phyloP scores from a whole-genome alignment of 2,888 invertebrate genomes.

The Hemaris fuciformis region DNA sequence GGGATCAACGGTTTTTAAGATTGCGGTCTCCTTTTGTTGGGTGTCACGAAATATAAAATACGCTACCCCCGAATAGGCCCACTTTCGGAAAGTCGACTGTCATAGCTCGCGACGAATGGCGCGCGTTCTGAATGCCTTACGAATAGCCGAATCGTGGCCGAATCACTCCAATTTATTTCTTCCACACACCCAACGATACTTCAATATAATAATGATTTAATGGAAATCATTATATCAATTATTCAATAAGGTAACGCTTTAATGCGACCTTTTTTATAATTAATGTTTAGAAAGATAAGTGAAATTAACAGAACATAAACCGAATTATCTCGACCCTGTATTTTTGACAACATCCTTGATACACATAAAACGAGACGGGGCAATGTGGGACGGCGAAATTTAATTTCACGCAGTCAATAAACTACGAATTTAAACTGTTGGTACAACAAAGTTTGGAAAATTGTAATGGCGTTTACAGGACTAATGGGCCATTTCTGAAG shows the following conservation, averaged over 20 bases:
- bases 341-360: not conserved
- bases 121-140: not conserved
- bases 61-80: conserved; percentile 11
- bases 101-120: conserved; percentile 9
- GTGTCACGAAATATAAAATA: conserved; percentile 37
- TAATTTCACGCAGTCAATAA: conserved; percentile 10
- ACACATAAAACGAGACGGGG: not conserved
- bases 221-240: too few species aligned
- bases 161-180: not conserved
- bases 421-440: conserved; percentile 10
- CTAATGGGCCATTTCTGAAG: conserved; percentile 11
- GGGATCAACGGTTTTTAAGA: conserved; percentile 58
- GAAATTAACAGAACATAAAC: not conserved
- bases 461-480: conserved; percentile 6
- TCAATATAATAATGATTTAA: not conserved
- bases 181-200: too few species aligned
- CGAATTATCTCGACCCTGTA: not conserved
- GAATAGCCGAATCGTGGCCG: not conserved
- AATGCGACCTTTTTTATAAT: not conserved
- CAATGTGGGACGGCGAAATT: not conserved
- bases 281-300: not conserved
- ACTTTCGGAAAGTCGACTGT: conserved; percentile 10
- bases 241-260: not conserved
- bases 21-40: conserved; percentile 52
- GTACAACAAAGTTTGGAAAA: conserved; percentile 11